Conservation (phyloP, 1,140 invertebrate species). For the Cydia pomonella region DNA sequence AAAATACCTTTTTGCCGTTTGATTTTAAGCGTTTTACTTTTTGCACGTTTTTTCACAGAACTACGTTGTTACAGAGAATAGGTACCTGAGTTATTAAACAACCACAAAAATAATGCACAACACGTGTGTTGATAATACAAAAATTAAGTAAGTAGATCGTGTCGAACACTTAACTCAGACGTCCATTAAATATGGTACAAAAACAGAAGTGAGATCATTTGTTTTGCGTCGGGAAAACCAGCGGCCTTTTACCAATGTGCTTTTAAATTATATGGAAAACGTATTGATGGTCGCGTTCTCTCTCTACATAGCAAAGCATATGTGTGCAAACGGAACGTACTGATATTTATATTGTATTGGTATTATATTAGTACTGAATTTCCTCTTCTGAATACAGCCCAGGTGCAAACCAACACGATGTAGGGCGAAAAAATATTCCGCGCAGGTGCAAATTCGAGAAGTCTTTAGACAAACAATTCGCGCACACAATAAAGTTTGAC, state of each 20-base stretch:
- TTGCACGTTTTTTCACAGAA: neutral
- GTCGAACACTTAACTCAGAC: constrained; percentile 33
- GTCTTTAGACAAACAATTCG: neutral
- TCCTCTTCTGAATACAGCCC: neutral
- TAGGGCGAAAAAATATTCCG: constrained; percentile 18
- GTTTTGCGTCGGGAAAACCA: constrained; percentile 40
- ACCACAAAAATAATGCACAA: neutral
- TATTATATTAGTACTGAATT: neutral
- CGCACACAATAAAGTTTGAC: neutral
- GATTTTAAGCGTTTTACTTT: neutral
- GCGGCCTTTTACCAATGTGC: neutral
- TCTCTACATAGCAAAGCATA: neutral
- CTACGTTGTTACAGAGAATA: neutral
- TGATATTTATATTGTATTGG: neutral
- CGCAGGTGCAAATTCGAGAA: constrained; percentile 18
- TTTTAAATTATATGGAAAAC: neutral
- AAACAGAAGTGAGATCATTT: constrained; percentile 43
- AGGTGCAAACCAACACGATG: neutral
- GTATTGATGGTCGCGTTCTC: neutral
- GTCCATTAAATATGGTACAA: constrained; percentile 35
- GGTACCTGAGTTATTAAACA: neutral
- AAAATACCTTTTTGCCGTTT: neutral
- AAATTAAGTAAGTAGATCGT: constrained; percentile 25
- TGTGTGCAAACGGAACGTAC: neutral
- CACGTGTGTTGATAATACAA: constrained; percentile 23